Evolutionary conservation across 2,888 invertebrate species (phyloP), one percentile per base, ranked within the genome.

Genomic region (Hirtodrosophila cameraria): DNA sequence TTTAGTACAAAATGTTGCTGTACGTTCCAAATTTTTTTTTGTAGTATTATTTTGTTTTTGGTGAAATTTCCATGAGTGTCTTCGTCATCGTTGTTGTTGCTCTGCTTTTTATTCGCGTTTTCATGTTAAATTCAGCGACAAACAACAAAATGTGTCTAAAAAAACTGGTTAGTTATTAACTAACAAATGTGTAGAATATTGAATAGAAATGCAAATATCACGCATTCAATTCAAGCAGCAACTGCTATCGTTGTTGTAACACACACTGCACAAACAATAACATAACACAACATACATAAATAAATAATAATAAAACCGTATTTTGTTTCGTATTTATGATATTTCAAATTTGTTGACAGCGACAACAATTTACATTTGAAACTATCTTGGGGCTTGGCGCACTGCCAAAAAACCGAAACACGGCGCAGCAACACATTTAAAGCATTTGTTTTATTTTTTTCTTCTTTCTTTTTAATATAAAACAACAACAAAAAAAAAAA

Each of bases 41-140:
- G 11, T 23, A 36, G 12, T 45, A 50, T 30, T 43, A 45, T 54
- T 54, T 45, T 49, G 20, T 41, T 35, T 64, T 70, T 50, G 65
- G 72, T 73, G 72, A 72, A 72, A 72, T 72, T 72, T 69, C 23
- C 66, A 61, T 70, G 70, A 61, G 55, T 27, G 55, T 67, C 54
- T 25, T 13, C 13, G 45, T 46, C 15, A 15, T 46, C 64, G 57
- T 16, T 38, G 31, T 12, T 43, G 20, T 38, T 13, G 18, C 27
- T 20, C 12, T 36, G 36, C 7, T 36, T 41, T 16, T 46, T 36
- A 36, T 36, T 23, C 9, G 45, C 53, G 8, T 30, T 36, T 23
- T 35, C 23, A 33, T 33, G 41, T 23, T 48, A 48, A 48, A 28
- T 35, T 33, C 8, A 46, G 6, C 35, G 23, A 23, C 20, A 28